Evolutionary conservation across 30 jellyfish, hydroid and myxozoan genomes (phyloP).

Genomic region (Phacellophora camtschatica): DNA sequence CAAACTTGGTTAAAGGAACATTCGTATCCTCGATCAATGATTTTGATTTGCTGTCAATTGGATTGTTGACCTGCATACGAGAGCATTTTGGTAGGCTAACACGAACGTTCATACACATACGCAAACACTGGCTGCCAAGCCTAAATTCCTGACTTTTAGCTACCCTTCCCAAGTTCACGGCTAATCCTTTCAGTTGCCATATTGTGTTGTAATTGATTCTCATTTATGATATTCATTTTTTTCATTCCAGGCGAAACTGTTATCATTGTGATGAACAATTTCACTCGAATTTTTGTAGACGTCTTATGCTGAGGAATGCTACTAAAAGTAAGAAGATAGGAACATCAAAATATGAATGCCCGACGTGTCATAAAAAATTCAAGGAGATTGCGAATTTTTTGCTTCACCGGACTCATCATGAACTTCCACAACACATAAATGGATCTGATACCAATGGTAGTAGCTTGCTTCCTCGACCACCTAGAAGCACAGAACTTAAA

Average conservation of each 20-base stretch:
- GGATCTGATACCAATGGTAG: constrained; percentile 13
- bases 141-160: no score
- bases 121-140: no score
- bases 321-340: neutral
- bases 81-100: no score
- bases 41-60: no score
- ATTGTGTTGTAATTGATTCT: no score
- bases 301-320: constrained; percentile 30
- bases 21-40: no score
- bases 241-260: constrained; percentile 41
- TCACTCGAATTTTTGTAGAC: constrained; percentile 47
- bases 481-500: neutral
- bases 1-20: no score
- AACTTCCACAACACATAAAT: constrained; percentile 49
- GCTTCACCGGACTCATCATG: constrained; percentile 71
- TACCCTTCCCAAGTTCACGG: no score
- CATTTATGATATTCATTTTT: no score
- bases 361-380: constrained; percentile 51
- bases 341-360: constrained; percentile 49
- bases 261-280: constrained; percentile 43
- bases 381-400: constrained; percentile 60
- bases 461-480: neutral
- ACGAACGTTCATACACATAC: no score
- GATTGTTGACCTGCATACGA: no score
- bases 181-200: no score